These are phyloP conservation scores for Pimpla rufipes DNA, from an alignment of 2,888 invertebrate species.

Conservation along the genomic window DNA sequence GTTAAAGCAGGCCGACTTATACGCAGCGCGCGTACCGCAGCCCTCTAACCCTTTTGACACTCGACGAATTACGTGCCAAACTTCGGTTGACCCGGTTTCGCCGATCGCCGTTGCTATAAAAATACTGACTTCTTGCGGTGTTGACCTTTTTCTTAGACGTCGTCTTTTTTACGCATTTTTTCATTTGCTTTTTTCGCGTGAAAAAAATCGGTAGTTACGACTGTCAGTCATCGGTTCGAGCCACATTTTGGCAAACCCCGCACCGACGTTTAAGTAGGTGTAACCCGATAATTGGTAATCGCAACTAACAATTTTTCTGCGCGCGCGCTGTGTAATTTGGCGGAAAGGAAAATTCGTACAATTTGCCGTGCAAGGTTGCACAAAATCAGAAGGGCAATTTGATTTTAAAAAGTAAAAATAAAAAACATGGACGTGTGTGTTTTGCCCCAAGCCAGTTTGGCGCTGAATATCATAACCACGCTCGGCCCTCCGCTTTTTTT, in stretches of 20 bases:
- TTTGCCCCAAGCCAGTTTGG: too few species aligned
- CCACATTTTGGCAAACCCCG: too few species aligned
- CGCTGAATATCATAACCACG: not conserved
- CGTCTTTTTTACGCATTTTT: not conserved
- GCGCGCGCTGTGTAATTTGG: too few species aligned
- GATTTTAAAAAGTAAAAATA: too few species aligned
- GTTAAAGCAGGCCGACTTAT: conserved; percentile 28
- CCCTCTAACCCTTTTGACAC: conserved; percentile 45
- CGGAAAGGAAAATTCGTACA: too few species aligned
- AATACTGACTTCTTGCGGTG: conserved; percentile 6
- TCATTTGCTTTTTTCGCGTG: not conserved
- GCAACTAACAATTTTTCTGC: too few species aligned
- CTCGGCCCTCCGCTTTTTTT: not conserved
- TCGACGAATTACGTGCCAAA: conserved; percentile 56
- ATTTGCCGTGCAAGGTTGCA: too few species aligned
- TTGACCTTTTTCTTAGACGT: not conserved
- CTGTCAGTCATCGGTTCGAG: too few species aligned
- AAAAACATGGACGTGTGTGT: not conserved
- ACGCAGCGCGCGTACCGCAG: not conserved
- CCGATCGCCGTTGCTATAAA: conserved; percentile 14
- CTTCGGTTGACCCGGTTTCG: conserved; percentile 35
- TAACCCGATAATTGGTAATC: too few species aligned
- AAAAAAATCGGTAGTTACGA: too few species aligned
- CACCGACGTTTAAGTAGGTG: too few species aligned
- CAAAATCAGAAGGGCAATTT: too few species aligned